Conservation (phyloP, 2,888 invertebrate species). For the Mesoligia furuncula region DNA sequence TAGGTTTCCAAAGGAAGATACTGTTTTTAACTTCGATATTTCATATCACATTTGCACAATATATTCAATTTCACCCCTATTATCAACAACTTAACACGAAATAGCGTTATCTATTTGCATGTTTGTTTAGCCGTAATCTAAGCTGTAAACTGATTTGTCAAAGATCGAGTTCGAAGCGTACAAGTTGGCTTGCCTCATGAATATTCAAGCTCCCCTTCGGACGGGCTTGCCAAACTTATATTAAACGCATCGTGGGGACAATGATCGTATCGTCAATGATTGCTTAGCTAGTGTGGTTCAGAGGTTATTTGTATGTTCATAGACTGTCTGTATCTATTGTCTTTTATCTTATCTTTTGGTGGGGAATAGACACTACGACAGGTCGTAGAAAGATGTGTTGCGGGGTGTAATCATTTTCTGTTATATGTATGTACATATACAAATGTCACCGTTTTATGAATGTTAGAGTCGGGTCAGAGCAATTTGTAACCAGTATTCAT, state of each 20-base stretch:
- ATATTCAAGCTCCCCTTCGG: slow-evolving; percentile 68
- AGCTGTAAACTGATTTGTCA: slow-evolving; percentile 67
- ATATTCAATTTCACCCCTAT: background rate
- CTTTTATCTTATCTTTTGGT: slow-evolving; percentile 23
- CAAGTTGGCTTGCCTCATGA: slow-evolving; percentile 71
- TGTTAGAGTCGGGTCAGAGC: background rate
- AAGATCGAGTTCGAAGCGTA: slow-evolving; percentile 58
- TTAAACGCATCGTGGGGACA: slow-evolving; percentile 69
- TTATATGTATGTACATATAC: too few species aligned
- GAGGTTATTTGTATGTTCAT: slow-evolving; percentile 26
- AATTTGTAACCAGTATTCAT: background rate
- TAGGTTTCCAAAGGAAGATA: background rate
- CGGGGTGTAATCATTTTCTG: background rate
- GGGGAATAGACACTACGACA: background rate
- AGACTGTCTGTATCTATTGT: slow-evolving; percentile 18
- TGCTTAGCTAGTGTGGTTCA: slow-evolving; percentile 35
- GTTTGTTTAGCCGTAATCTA: slow-evolving; percentile 63
- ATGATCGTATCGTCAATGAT: slow-evolving; percentile 58
- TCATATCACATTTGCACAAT: background rate
- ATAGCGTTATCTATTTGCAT: slow-evolving; percentile 52
- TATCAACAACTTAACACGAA: slow-evolving; percentile 27
- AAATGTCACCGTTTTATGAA: background rate
- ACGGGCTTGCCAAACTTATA: slow-evolving; percentile 74
- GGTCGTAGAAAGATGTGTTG: background rate
- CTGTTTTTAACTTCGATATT: background rate